Conservation (phyloP, 2,888 invertebrate genomes). For the Malthinus seriepunctatus region DNA sequence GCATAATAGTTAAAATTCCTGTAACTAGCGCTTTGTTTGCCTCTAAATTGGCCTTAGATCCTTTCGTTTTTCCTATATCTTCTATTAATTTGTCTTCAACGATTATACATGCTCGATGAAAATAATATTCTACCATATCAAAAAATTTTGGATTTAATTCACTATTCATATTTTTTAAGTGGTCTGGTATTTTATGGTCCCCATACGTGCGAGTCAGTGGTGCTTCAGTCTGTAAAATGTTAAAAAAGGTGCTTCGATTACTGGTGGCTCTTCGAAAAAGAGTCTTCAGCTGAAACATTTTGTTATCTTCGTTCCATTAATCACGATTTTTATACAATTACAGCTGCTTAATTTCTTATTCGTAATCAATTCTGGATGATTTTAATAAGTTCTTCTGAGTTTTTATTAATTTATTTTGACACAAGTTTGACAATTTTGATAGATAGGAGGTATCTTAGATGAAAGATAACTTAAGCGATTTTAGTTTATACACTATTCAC, state of each 20-base stretch:
- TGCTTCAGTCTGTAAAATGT: constrained; percentile 61
- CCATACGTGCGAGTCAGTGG: constrained; percentile 61
- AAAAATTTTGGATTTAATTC: constrained; percentile 87
- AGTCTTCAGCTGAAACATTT: constrained; percentile 76
- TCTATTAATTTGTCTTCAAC: constrained; percentile 89
- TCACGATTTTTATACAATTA: neutral
- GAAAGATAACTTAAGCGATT: too few relatives aligned
- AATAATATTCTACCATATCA: constrained; percentile 99
- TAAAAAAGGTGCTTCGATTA: constrained; percentile 51
- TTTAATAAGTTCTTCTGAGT: too few relatives aligned
- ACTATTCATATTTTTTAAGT: constrained; percentile 77
- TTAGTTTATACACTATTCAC: too few relatives aligned
- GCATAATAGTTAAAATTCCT: constrained; percentile 94
- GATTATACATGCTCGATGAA: constrained; percentile 92
- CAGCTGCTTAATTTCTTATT: too few relatives aligned
- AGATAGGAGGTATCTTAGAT: too few relatives aligned
- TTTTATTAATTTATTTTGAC: too few relatives aligned
- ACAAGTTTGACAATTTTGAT: too few relatives aligned
- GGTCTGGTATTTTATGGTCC: constrained; percentile 80
- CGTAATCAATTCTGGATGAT: too few relatives aligned
- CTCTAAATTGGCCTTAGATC: constrained; percentile 71
- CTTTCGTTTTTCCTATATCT: constrained; percentile 70
- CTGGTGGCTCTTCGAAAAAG: constrained; percentile 65
- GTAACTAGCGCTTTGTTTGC: constrained; percentile 92
- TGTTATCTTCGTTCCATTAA: constrained; percentile 32